These are phyloP conservation scores for Grammatotria lemairii DNA, from an alignment of 2,113 vertebrate genomes.

Conservation along the genomic window DNA sequence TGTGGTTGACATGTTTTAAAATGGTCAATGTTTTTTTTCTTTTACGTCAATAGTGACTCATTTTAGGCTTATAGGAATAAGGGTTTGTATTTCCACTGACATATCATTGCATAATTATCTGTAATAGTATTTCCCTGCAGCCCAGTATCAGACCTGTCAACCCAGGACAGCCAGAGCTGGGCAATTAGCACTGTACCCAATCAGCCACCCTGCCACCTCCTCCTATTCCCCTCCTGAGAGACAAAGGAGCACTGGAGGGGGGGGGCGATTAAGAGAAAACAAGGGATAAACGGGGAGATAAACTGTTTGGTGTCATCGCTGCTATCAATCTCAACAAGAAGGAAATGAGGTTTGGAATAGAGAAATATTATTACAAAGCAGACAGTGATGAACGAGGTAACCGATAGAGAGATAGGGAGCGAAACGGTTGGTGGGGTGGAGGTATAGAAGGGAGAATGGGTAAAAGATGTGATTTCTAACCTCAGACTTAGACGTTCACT, in stretches of 20 bases:
- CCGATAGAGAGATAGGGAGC: conserved; percentile 38
- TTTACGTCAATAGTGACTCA: not conserved
- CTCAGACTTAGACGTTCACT: not conserved
- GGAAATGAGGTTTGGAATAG: conserved; percentile 78
- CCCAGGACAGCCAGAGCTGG: conserved; percentile 28
- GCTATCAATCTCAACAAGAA: conserved; percentile 79
- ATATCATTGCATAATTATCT: conserved; percentile 39
- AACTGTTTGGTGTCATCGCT: conserved; percentile 78
- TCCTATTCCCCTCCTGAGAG: conserved; percentile 41
- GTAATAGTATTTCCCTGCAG: conserved; percentile 52
- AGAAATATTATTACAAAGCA: conserved; percentile 82
- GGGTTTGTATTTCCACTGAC: conserved; percentile 3
- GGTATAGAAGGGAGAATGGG: not conserved
- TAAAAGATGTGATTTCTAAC: conserved; percentile 5
- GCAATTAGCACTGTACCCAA: conserved; percentile 72
- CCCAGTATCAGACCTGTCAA: conserved; percentile 45
- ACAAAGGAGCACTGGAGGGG: conserved; percentile 46
- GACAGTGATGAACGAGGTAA: conserved; percentile 77
- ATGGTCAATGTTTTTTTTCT: not conserved
- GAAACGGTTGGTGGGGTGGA: not conserved
- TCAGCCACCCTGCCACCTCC: conserved; percentile 47
- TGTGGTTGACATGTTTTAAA: not conserved
- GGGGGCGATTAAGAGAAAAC: conserved; percentile 75
- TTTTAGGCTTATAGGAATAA: not conserved
- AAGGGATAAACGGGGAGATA: conserved; percentile 77